Evolutionary conservation across 2,888 invertebrate species (phyloP), one percentile per base, ranked within the genome.

Genomic region (Sericinus montela): DNA sequence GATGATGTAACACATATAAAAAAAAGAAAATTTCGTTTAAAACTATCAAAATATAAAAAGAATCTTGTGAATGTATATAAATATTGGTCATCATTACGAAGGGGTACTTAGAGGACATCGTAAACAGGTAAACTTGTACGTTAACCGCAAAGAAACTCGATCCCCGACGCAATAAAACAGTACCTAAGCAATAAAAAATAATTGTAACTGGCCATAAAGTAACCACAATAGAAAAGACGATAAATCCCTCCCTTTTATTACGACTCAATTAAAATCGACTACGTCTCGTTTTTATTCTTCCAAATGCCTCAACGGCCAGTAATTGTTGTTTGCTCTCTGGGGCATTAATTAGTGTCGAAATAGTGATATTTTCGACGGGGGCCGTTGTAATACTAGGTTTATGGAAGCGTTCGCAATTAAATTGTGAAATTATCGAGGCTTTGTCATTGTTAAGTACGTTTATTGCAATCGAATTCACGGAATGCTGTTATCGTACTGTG

Each of bases 331-430:
- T 81, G 75, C 68, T 69, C 67, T 68, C 67, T 51, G 52, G 69
- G 62, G 72, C 75, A 80, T 79, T 80, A 80, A 84, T 85, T 85
- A 82, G 70, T 71, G 76, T 70, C 74, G 79, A 78, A 80, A 82
- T 75, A 77, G 75, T 40, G 80, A 81, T 81, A 81, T 80, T 82
- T 80, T 75, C 60, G 65, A 67, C 55, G 69, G 53, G 54, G 44
- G 41, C 3, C 34, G 13, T 23, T 28, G 19, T 39, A 43, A 48
- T 51, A 51, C 40, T 54, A 53, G 53, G 48, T 55, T 58, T 53
- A 48, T 30, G 15, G 30, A 9, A 36, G 54, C 53, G n/a, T 62
- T 54, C 53, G 51, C 56, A 62, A 61, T 67, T 68, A 62, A 63
- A 69, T 68, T 70, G 63, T 59, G 48, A 62, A 67, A 65, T 71